Evolutionary conservation across 1,140 invertebrate genomes (phyloP), one percentile per base, ranked within the genome.

Genomic region (Apis laboriosa): DNA sequence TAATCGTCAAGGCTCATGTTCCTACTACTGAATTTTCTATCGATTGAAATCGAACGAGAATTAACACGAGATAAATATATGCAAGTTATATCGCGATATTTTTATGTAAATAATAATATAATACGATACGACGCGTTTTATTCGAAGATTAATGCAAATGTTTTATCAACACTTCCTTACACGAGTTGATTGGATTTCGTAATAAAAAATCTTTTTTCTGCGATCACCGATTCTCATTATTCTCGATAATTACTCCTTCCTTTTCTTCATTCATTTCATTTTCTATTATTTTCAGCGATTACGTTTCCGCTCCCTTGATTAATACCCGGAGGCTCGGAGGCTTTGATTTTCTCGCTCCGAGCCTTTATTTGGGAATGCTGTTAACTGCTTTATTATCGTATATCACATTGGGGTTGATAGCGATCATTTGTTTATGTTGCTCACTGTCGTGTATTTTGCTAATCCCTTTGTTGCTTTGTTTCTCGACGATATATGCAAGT

Each of bases 141-240:
- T 75, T 24, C 83, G 77, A 61, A 80, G 2, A 43, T 58, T 8
- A 24, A 66, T 56, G 17, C 68, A 73, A 34, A 74, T 28, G 9
- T 71, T 43, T 43, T 15, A 55, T 77, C 58, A 74, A 60, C 43
- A 60, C 43, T 81, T 81, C 60, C 84, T 77, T 68, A 51, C 13
- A 76, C 56, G 43, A 79, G 63, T 83, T 21, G 79, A 83, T 88
- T 88, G 83, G 84, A 77, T 88, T 88, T 88, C 83, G 68, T 88
- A 88, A 88, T 88, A 88, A 88, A 88, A 84, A 34, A 5, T 67
- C 63, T 73, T 34, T 66, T 73, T 80, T 84, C 83, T 87, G 87
- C 83, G 75, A 87, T 28, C 58, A 72, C 15, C 67, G 70, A 67
- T 56, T 49, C 2, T 74, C 58, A 24, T 19, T 58, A 11, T 2